Conservation (phyloP, 2,797 vertebrate genomes). For the Ispidina lecontei region DNA sequence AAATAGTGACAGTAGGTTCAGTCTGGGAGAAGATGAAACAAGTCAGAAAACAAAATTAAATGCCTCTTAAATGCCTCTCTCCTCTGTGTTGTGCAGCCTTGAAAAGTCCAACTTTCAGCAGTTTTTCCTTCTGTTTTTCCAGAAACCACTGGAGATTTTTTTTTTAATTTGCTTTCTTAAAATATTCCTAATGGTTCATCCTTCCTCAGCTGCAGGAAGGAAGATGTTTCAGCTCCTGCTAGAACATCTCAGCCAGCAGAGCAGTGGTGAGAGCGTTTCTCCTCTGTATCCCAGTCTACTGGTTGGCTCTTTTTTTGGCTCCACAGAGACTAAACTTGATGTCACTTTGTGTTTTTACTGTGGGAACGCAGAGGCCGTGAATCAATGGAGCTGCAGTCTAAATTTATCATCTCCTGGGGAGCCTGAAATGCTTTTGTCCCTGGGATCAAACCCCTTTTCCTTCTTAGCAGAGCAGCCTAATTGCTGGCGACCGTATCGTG, state of each 20-base stretch:
- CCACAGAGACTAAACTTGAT: neutral
- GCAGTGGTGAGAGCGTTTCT: neutral
- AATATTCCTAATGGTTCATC: neutral
- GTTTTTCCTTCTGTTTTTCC: conserved; percentile 17
- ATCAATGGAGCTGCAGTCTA: neutral
- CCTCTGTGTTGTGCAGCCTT: neutral
- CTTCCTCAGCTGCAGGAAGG: neutral
- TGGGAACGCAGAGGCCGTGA: neutral
- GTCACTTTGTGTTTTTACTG: conserved; percentile 22
- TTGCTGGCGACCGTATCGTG: neutral
- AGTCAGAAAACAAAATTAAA: neutral
- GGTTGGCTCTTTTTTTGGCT: neutral
- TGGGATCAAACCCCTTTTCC: neutral
- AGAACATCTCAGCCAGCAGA: neutral
- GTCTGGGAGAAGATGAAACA: neutral
- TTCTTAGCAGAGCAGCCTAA: neutral
- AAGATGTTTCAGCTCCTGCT: neutral
- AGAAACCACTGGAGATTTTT: neutral
- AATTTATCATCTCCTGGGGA: conserved; percentile 28
- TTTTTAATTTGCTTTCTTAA: conserved; percentile 38
- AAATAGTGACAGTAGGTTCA: neutral
- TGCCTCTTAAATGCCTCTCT: no score
- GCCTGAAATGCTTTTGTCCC: conserved; percentile 51
- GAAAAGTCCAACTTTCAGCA: neutral
- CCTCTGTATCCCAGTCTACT: neutral